Percentiles rank a stretch among this genome's conserved stretches.
Evolutionary conservation across 2,113 vertebrate genomes (phyloP).

Genomic region (Platycercus adscitus): DNA sequence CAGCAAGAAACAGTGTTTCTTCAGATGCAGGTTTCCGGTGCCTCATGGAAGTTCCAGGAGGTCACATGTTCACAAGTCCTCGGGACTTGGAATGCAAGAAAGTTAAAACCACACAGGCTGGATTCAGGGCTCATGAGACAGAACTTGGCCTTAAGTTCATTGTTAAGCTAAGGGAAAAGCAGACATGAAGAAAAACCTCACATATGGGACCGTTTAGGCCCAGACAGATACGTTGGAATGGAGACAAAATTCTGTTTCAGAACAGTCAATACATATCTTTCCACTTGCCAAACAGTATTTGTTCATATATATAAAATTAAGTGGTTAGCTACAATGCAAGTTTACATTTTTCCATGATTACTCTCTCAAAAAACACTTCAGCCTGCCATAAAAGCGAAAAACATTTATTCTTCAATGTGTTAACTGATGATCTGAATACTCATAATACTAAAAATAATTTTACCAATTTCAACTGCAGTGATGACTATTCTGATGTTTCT

Average conservation of each 20-base stretch:
- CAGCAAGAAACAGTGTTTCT: background rate
- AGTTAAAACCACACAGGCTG: constrained; percentile 16
- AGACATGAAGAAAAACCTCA: background rate
- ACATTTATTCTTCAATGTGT: background rate
- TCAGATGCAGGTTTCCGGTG: background rate
- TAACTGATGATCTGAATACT: background rate
- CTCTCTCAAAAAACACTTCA: background rate
- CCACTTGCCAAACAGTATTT: background rate
- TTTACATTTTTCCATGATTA: constrained; percentile 17
- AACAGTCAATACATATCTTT: background rate
- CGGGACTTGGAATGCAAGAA: background rate
- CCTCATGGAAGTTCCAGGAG: background rate
- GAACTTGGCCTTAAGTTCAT: background rate
- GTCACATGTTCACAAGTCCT: background rate
- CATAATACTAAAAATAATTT: background rate
- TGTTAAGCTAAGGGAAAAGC: constrained; percentile 18
- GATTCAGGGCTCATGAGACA: background rate
- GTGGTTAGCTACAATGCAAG: background rate
- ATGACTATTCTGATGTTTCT: background rate
- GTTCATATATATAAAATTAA: background rate
- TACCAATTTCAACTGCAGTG: background rate
- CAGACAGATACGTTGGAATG: background rate
- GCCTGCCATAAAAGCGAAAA: background rate
- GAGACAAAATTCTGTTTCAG: background rate
- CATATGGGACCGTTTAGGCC: constrained; percentile 34